A percentile compares a stretch with the other conserved stretches of the same genome.
phyloP scores from a whole-genome alignment of 2,888 invertebrate species.

The Pyrochroa serraticornis region DNA sequence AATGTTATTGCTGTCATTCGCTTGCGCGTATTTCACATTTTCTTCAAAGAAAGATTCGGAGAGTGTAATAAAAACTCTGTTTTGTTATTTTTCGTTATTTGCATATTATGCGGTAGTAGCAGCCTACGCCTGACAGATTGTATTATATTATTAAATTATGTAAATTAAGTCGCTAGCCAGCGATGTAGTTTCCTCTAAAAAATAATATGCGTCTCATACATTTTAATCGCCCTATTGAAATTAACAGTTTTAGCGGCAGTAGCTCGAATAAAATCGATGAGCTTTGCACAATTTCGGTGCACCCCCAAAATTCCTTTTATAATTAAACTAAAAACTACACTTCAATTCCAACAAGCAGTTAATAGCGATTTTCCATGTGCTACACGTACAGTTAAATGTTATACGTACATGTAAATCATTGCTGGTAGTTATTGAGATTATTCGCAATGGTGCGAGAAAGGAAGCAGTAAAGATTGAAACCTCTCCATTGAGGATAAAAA shows the following conservation, averaged over 20 bases:
- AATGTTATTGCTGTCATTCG: conserved; percentile 1
- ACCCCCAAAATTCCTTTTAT: neutral
- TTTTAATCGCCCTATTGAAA: conserved; percentile 13
- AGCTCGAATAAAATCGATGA: neutral
- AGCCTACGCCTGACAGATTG: conserved; percentile 37
- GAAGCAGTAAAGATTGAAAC: too few relatives aligned
- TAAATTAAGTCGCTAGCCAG: conserved; percentile 28
- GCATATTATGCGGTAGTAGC: conserved; percentile 39
- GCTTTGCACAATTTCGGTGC: too few relatives aligned
- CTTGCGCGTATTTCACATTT: conserved; percentile 4
- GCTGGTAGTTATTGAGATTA: too few relatives aligned
- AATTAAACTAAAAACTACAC: neutral
- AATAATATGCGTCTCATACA: conserved; percentile 14
- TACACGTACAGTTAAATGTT: too few relatives aligned
- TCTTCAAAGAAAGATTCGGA: conserved; percentile 1
- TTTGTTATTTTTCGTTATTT: conserved; percentile 36
- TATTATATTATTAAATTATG: conserved; percentile 41
- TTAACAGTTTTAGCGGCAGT: conserved; percentile 5
- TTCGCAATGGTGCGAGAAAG: too few relatives aligned
- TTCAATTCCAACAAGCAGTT: neutral
- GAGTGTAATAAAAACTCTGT: conserved; percentile 26
- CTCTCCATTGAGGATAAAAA: too few relatives aligned
- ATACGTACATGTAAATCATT: too few relatives aligned
- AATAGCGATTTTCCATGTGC: neutral
- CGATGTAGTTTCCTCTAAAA: conserved; percentile 15